Evolutionary conservation across 2,113 vertebrate genomes (phyloP), one percentile per base, ranked within the genome.

Genomic region (Prietella phreatophila): DNA sequence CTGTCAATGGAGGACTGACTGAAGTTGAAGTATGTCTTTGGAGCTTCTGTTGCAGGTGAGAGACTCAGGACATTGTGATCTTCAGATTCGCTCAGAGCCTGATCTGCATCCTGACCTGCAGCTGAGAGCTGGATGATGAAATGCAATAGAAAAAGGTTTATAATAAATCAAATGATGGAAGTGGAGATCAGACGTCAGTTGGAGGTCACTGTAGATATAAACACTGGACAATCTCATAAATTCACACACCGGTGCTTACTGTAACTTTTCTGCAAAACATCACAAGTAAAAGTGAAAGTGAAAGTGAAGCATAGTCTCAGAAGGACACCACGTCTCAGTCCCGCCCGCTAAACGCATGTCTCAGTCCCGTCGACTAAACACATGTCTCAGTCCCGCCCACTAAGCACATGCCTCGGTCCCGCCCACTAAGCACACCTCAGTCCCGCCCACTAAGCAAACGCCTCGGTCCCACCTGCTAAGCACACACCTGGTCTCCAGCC

Each of bases 61-160:
- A 33, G 73, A 85, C 30, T 81, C 63, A 60, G 56, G 39, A 60
- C 85, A 90, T 79, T 88, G 88, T 82, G 91, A 78, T 94, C 91
- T 91, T 90, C 92, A 91, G 92, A 65, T 90, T 93, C 89, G 90
- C 53, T 90, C 50, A 78, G 13, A 69, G 78, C n/a, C 63, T 85
- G 88, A 69, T 79, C 82, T 89, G 79, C 92, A 69, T 88, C 76
- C 50, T 84, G 87, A 76, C 56, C 84, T 86, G 53, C 60, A 93
- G 91, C 95, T 95, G 93, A 61, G 92, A 82, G 92, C 89, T 93
- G 91, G 82, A 94, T 94, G 84, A 91, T 93, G 47, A 61, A 76
- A 90, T 73, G 92, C 75, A 92, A 92, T 93, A 80, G 63, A n/a
- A 65, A 11, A 79, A 56, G 7, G 50, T 81, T 58, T 81, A 36